Evolutionary conservation across 2,113 vertebrate genomes (phyloP), one percentile per base, ranked within the genome.

Genomic region (Anas platyrhynchos): DNA sequence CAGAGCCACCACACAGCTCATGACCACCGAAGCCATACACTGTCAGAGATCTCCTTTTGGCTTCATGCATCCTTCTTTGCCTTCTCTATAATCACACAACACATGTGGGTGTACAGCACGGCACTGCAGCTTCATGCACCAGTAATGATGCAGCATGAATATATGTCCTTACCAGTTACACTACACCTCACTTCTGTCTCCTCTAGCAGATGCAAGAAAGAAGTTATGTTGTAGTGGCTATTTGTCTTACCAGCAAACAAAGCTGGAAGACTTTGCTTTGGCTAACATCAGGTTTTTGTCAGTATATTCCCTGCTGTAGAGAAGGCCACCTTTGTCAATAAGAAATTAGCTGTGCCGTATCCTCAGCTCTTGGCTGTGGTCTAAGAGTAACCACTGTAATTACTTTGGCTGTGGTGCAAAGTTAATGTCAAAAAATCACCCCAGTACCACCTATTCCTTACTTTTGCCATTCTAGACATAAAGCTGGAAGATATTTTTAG

Each of bases 141-240:
- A 0, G 59, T 48, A 76, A n/a, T 3, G 12, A 7, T 63, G 50
- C 22, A 41, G 13, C 13, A 14, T 3, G 9, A 62, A n/a, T 16
- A 26, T 6, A 13, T 5, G 13, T 36, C 36, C 26, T 77, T 50
- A 32, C 2, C 0, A 0, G 14, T 69, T 41, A 13, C 1, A 0
- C 26, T 44, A 32, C 26, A 46, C 29, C 74, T 93, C 2, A 0
- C 18, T 55, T 69, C 76, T 74, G 25, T 23, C 55, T 93, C 68
- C 44, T 27, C 83, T n/a, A 71, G 36, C 18, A n/a, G 0, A 9
- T 56, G 48, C 46, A 63, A 83, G 55, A 65, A 63, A 48, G 8
- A 61, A 16, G 11, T 55, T 79, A 6, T 2, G 6, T 41, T n/a
- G 5, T 43, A 86, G 58, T 31, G 31, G 5, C 18, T 73, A 27